phyloP scores from a whole-genome alignment of 2,888 invertebrate genomes.

The Exephanes ischioxanthus region DNA sequence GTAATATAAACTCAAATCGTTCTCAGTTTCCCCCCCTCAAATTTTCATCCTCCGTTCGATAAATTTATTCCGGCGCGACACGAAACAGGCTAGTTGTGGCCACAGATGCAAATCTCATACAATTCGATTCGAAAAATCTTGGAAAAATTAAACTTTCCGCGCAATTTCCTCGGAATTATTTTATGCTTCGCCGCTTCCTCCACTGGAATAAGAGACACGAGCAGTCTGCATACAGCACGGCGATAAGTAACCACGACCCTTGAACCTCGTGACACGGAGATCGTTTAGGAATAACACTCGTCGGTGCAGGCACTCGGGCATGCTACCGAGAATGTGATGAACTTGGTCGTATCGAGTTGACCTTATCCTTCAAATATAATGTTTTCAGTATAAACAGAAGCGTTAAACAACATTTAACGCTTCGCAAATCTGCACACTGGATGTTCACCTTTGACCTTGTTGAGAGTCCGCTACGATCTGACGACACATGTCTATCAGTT shows the following conservation, averaged over 20 bases:
- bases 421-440: background rate
- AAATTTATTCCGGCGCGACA: no score
- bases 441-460: background rate
- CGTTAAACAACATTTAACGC: background rate
- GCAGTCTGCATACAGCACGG: background rate
- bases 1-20: slow-evolving; percentile 3
- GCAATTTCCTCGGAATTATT: background rate
- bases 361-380: slow-evolving; percentile 64
- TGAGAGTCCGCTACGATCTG: background rate
- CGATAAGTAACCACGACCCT: slow-evolving; percentile 42
- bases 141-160: slow-evolving; percentile 47
- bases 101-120: no score
- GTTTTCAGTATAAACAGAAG: slow-evolving; percentile 29
- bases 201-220: background rate
- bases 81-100: no score
- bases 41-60: no score
- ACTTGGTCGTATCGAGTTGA: slow-evolving; percentile 56
- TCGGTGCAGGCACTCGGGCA: no score
- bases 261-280: slow-evolving; percentile 42
- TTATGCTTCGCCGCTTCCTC: background rate
- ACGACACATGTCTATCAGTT: slow-evolving; percentile 6
- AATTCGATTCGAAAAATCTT: background rate
- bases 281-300: slow-evolving; percentile 41
- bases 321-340: no score
- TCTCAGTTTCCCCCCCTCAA: background rate